Evolutionary conservation across 2,113 vertebrate species (phyloP), one percentile per base, ranked within the genome.

Genomic region (human (Homo sapiens)): DNA sequence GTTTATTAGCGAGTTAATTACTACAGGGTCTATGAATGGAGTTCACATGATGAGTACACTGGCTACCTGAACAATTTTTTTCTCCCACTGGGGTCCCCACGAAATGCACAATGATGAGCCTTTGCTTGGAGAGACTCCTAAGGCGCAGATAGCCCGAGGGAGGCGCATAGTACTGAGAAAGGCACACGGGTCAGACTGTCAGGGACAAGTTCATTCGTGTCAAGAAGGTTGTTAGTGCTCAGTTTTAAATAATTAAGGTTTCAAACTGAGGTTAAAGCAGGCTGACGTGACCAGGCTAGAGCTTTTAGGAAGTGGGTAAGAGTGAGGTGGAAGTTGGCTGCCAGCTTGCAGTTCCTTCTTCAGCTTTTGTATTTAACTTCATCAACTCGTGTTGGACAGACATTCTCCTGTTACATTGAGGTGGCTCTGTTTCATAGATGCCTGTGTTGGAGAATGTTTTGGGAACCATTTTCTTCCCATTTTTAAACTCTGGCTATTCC

Each of bases 161-260:
- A 13, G 40, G 25, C 3, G 1, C 48, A 17, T 59, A 43, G 40
- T 12, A 32, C 30, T 3, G 76, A 55, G 78, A 6, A 22, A 11
- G 7, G 50, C 8, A 6, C 6, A 5, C 0, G 5, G 14, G 45
- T 57, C 30, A 8, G 13, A 8, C 35, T 10, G 17, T 2, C 5
- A 23, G 45, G 75, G 48, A 38, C 45, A 23, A 8, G 45, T 30
- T 48, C n/a, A 0, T 57, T 8, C 32, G 25, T 50, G 79, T 86
- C 20, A 6, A 57, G 66, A 32, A 87, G 43, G 14, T 14, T 14
- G 12, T 40, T 43, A 64, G 61, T 14, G 52, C 55, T 45, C 14
- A 32, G 55, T 93, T 81, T 66, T 38, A 25, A n/a, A 57, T 35
- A n/a, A 14, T 43, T 10, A 5, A 66, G 45, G 43, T 22, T 30